A percentile compares a stretch with the other conserved stretches of the same genome.
Conservation (phyloP, 2,888 invertebrate species). For the Temnothorax unifasciatus region DNA sequence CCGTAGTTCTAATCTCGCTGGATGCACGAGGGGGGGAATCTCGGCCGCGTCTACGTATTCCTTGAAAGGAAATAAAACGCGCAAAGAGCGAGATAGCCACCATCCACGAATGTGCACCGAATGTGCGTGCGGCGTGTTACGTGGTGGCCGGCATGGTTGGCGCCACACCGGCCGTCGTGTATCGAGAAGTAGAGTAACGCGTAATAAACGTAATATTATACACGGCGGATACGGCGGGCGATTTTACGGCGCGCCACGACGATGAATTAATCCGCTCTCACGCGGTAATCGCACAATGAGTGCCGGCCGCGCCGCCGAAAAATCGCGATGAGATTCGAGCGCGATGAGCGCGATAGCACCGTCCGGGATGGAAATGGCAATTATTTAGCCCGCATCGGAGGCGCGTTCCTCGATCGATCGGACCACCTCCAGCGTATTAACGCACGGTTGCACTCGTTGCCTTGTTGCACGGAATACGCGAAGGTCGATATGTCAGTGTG, state of each 20-base stretch:
- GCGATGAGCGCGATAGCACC: conserved; percentile 13
- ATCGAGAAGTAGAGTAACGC: conserved; percentile 69
- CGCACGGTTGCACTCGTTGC: conserved; percentile 18
- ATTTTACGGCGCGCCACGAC: conserved; percentile 58
- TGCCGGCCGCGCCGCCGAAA: conserved; percentile 42
- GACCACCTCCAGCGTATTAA: conserved; percentile 33
- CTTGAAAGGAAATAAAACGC: conserved; percentile 67
- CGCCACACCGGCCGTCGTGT: conserved; percentile 73
- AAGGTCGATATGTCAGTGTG: conserved; percentile 50
- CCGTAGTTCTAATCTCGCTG: conserved; percentile 63
- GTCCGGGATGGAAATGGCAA: conserved; percentile 25
- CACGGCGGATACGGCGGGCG: conserved; percentile 64
- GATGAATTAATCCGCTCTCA: conserved; percentile 66
- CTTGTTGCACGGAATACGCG: conserved; percentile 39
- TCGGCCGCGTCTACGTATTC: conserved; percentile 46
- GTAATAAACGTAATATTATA: conserved; percentile 76
- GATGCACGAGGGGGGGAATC: conserved; percentile 21
- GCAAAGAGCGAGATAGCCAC: conserved; percentile 41
- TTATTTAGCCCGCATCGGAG: conserved; percentile 36
- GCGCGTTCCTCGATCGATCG: conserved; percentile 5
- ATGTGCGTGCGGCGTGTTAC: conserved; percentile 43
- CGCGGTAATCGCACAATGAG: conserved; percentile 65
- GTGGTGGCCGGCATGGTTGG: conserved; percentile 77
- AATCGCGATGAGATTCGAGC: conserved; percentile 27
- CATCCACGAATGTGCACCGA: conserved; percentile 38